Evolutionary conservation across 2,888 invertebrate genomes (phyloP).

Genomic region (Scotopteryx bipunctaria): DNA sequence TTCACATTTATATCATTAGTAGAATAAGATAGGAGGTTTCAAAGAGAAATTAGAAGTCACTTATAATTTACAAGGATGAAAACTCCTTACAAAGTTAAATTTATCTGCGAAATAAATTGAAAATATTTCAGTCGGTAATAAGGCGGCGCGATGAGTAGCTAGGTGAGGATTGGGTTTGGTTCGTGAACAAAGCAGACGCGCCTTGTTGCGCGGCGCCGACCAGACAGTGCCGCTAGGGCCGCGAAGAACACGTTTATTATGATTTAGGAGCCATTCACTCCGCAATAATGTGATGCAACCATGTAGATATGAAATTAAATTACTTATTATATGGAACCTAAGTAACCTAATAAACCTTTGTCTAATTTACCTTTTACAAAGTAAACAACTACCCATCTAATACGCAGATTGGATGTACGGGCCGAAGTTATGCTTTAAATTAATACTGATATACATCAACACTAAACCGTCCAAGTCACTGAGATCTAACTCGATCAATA

Average conservation of each 20-base stretch:
- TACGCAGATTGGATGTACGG: too few relatives aligned
- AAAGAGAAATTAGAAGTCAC: background rate
- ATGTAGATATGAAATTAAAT: slow-evolving; percentile 14
- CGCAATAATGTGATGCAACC: slow-evolving; percentile 5
- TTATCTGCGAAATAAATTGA: too few relatives aligned
- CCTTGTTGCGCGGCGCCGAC: background rate
- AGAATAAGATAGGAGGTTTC: too few relatives aligned
- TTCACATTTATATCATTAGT: too few relatives aligned
- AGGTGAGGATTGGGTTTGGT: background rate
- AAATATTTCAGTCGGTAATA: too few relatives aligned
- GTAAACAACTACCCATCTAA: too few relatives aligned
- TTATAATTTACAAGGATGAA: background rate
- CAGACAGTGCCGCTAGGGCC: slow-evolving; percentile 8
- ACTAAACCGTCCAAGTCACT: too few relatives aligned
- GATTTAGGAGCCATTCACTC: slow-evolving; percentile 22
- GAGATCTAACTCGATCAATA: too few relatives aligned
- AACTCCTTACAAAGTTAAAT: background rate
- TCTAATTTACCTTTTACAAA: too few relatives aligned
- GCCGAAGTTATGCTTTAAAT: too few relatives aligned
- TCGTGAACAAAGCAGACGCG: background rate
- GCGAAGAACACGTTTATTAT: slow-evolving; percentile 14
- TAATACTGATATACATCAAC: too few relatives aligned
- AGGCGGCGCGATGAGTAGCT: background rate
- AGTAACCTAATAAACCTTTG: background rate
- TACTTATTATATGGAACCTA: background rate